Percentiles rank a stretch among this genome's conserved stretches.
Evolutionary conservation across 2,797 vertebrate genomes (phyloP).

Genomic region (Galago senegalensis): DNA sequence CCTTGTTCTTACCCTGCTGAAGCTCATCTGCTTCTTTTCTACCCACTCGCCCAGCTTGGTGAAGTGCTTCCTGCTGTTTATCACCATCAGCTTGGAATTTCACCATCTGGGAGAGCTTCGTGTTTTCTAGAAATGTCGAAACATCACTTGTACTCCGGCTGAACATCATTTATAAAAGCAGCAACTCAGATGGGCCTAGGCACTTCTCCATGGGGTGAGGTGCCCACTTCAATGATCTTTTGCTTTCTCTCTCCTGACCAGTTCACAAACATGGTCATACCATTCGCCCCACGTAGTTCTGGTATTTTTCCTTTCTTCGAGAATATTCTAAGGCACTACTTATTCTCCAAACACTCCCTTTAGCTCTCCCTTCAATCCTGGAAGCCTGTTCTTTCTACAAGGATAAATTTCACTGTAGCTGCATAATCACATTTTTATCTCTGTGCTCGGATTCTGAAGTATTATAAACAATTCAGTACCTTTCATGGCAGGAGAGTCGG

Average conservation of each 20-base stretch:
- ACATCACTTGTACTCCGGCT: slow-evolving; percentile 17
- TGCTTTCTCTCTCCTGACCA: slow-evolving; percentile 1
- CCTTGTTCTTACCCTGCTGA: slow-evolving; percentile 33
- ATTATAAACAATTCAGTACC: neutral
- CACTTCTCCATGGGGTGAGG: neutral
- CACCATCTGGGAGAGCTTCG: slow-evolving; percentile 58
- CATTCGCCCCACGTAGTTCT: neutral
- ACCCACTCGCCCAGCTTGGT: slow-evolving; percentile 46
- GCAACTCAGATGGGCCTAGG: neutral
- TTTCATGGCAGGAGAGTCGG: neutral
- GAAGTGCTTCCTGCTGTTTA: slow-evolving; percentile 65
- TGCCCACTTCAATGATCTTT: neutral
- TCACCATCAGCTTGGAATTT: slow-evolving; percentile 65
- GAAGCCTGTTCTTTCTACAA: neutral
- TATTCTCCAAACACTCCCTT: neutral
- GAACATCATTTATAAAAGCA: slow-evolving; percentile 33
- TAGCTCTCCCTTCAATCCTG: neutral
- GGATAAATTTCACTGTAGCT: neutral
- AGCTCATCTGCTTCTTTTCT: slow-evolving; percentile 50
- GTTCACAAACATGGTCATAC: neutral
- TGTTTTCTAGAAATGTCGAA: slow-evolving; percentile 61
- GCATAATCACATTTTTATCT: neutral
- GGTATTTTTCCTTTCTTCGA: neutral
- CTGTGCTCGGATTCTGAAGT: neutral
- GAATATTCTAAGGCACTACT: neutral